Evolutionary conservation across 2,888 invertebrate species (phyloP).

Genomic region (Pseudeuparius sepicola): DNA sequence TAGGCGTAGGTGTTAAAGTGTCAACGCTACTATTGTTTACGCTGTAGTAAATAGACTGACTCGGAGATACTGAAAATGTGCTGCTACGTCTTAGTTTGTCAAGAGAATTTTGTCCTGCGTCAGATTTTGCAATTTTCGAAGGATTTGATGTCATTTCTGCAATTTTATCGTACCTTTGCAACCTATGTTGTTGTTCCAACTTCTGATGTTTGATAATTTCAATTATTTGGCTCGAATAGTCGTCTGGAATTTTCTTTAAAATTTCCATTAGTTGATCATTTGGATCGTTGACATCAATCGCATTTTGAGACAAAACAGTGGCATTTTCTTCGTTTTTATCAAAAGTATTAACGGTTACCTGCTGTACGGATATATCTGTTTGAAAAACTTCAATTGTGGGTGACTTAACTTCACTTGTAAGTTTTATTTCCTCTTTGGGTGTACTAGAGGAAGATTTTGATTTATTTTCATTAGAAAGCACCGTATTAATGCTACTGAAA

Average conservation of each 20-base stretch:
- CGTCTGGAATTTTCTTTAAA: slow-evolving; percentile 28
- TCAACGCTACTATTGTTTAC: slow-evolving; percentile 17
- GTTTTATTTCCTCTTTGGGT: slow-evolving; percentile 11
- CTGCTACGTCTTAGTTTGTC: slow-evolving; percentile 15
- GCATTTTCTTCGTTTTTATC: slow-evolving; percentile 9
- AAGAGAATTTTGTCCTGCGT: slow-evolving; percentile 8
- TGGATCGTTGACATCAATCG: slow-evolving; percentile 20
- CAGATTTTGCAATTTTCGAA: slow-evolving; percentile 2
- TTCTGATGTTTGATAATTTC: slow-evolving; percentile 29
- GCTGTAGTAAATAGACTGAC: slow-evolving; percentile 27
- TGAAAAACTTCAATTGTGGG: slow-evolving; percentile 29
- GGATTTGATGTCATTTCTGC: too few species aligned
- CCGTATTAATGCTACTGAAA: slow-evolving; percentile 23
- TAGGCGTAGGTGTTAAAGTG: slow-evolving; percentile 18
- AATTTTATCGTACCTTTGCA: slow-evolving; percentile 17
- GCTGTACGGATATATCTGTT: slow-evolving; percentile 31
- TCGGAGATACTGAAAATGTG: slow-evolving; percentile 26
- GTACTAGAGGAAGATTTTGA: slow-evolving; percentile 8
- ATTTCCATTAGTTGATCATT: slow-evolving; percentile 25
- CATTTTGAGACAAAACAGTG: slow-evolving; percentile 13
- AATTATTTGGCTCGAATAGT: slow-evolving; percentile 31
- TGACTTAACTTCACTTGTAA: slow-evolving; percentile 14
- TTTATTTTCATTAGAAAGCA: slow-evolving; percentile 16
- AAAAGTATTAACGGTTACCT: slow-evolving; percentile 26
- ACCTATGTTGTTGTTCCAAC: slow-evolving; percentile 21